These are phyloP conservation scores for Rhyzopertha dominica DNA, from an alignment of 1,140 invertebrate genomes.

Conservation along the genomic window DNA sequence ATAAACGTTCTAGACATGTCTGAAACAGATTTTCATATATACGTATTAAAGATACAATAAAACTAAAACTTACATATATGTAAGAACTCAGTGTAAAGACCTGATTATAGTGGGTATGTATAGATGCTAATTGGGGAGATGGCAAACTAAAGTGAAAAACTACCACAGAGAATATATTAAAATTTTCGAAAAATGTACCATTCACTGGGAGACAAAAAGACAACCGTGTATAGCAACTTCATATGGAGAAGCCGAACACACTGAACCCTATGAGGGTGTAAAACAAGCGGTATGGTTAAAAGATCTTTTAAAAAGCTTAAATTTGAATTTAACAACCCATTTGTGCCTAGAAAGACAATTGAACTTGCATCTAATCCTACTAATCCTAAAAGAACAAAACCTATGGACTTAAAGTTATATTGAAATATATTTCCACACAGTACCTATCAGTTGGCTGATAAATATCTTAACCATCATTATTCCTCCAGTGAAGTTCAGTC, in stretches of 20 bases:
- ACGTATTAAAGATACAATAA: constrained; percentile 4
- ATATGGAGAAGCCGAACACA: background rate
- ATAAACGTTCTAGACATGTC: constrained; percentile 4
- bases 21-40: constrained; percentile 2
- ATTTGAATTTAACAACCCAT: background rate
- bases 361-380: background rate
- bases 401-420: background rate
- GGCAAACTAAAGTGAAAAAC: background rate
- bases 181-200: constrained; percentile 3
- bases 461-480: no score
- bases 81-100: background rate
- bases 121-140: constrained; percentile 1
- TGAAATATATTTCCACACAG: constrained; percentile 6
- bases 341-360: background rate
- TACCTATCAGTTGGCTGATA: background rate
- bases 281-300: background rate
- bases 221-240: constrained; percentile 1
- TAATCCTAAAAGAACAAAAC: constrained; percentile 3
- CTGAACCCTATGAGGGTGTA: background rate
- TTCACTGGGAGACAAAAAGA: constrained; percentile 1
- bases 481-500: no score
- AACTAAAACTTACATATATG: constrained; percentile 1
- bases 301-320: background rate
- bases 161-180: background rate
- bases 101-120: background rate